Evolutionary conservation across 1,140 invertebrate genomes (phyloP).

Genomic region (Microplitis mediator): DNA sequence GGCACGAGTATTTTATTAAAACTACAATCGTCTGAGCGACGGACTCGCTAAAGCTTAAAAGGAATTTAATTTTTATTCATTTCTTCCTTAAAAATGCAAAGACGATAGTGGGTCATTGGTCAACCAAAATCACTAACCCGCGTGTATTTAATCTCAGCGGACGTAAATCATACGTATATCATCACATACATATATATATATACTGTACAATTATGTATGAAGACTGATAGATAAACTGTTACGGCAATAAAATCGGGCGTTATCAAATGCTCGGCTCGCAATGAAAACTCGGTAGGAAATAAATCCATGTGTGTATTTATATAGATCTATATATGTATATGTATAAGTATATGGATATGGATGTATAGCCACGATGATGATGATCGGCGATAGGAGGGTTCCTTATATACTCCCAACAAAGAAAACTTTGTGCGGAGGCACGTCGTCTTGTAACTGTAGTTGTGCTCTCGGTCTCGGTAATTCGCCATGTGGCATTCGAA

Average conservation of each 20-base stretch:
- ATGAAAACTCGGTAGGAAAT: background rate
- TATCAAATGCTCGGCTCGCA: too few relatives aligned
- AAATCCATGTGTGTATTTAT: background rate
- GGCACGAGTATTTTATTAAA: too few relatives aligned
- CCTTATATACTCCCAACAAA: slow-evolving; percentile 8
- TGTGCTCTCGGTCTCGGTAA: slow-evolving; percentile 16
- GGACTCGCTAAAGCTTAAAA: too few relatives aligned
- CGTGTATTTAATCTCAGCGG: slow-evolving; percentile 18
- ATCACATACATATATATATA: too few relatives aligned
- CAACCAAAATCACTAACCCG: slow-evolving; percentile 21
- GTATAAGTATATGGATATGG: background rate
- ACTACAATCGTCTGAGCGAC: too few relatives aligned
- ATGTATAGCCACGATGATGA: background rate
- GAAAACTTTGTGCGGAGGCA: slow-evolving; percentile 18
- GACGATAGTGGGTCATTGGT: slow-evolving; percentile 33
- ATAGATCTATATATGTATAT: background rate
- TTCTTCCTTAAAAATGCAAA: too few relatives aligned
- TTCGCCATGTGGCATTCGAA: slow-evolving; percentile 29
- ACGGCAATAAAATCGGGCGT: too few relatives aligned
- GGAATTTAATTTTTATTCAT: too few relatives aligned
- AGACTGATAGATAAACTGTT: too few relatives aligned
- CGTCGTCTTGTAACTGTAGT: background rate
- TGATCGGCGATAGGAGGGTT: background rate
- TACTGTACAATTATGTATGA: too few relatives aligned
- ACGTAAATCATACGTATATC: background rate